Evolutionary conservation across 2,113 vertebrate species (phyloP).

Genomic region (Mormyrus lacerda): DNA sequence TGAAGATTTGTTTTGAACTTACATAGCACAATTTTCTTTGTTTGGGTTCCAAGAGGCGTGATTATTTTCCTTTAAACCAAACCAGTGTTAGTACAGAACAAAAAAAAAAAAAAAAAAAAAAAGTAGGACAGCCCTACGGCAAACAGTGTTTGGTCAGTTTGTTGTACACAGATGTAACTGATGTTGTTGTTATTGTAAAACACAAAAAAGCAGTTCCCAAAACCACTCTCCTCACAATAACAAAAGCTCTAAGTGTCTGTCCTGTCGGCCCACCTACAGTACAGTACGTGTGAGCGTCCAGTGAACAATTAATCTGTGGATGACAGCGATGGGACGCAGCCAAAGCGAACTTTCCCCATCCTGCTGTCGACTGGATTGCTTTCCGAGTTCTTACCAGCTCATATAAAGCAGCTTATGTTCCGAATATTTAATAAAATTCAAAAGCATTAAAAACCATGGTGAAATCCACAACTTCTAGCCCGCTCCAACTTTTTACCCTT

Average conservation of each 20-base stretch:
- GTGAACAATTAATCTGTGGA: constrained; percentile 49
- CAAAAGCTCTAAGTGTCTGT: constrained; percentile 41
- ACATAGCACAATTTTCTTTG: constrained; percentile 50
- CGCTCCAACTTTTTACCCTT: not conserved
- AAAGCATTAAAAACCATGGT: constrained; percentile 9
- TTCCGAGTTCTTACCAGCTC: not conserved
- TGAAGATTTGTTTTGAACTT: constrained; percentile 54
- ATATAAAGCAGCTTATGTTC: constrained; percentile 17
- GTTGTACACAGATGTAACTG: constrained; percentile 39
- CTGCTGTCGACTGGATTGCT: not conserved
- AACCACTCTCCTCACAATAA: constrained; percentile 55
- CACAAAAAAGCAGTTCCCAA: constrained; percentile 47
- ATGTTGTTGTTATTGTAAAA: constrained; percentile 56
- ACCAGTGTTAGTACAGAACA: constrained; percentile 42
- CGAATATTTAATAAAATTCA: constrained; percentile 11
- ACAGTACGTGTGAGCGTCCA: constrained; percentile 42
- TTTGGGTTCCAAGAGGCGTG: constrained; percentile 52
- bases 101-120: not conserved
- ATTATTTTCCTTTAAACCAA: constrained; percentile 35
- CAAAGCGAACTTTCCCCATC: constrained; percentile 31
- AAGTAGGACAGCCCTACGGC: constrained; percentile 33
- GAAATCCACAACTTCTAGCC: not conserved
- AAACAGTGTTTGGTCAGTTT: constrained; percentile 35
- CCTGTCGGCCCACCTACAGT: constrained; percentile 10
- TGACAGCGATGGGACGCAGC: constrained; percentile 18